Evolutionary conservation across 1,140 invertebrate genomes (phyloP), one percentile per base, ranked within the genome.

Genomic region (Trinorchestia longiramus): DNA sequence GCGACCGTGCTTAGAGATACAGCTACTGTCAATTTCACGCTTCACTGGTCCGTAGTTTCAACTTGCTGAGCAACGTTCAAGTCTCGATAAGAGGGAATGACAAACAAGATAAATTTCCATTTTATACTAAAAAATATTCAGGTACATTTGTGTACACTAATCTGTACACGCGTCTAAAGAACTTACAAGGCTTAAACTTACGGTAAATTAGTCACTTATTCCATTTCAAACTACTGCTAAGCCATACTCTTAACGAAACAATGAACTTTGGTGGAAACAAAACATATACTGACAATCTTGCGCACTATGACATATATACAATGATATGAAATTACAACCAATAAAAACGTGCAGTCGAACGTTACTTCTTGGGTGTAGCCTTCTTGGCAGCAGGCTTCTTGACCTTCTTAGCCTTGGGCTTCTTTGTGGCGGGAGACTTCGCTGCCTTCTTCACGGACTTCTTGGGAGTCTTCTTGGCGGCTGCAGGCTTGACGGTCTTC

Each of bases 391-490:
- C 62, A 43, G 62, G 62, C 87, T 96, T 96, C 88, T 96, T 96
- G 15, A 87, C 95, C 40, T 94, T 94, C 92, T 94, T 94, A 3
- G 87, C 95, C 88, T 96, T 96, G 41, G 96, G 96, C 96, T 96
- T 97, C 87, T 97, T 97, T 0, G 95, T 95, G 45, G 96, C 87
- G 28, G 95, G 94, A 87, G 97, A 97, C 77, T 96, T 96, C 28
- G 95, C 91, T 91, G 96, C 95, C 62, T 95, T 96, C 95, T 96
- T 96, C 23, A 94, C 45, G 87, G 95, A 95, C 90, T 96, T 96
- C 96, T 96, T 96, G 28, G 96, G 90, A n/a, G 91, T 94, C 95
- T 97, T 97, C 96, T 97, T 97, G 28, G 96, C 47, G 53, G 96
- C 95, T 3, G 62, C 62, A 28, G 96, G 95, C 96, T 97, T 97